Percentiles rank a stretch among this genome's conserved stretches.
phyloP scores from a whole-genome alignment of 2,888 invertebrate genomes.

The Lucinisca nassula region DNA sequence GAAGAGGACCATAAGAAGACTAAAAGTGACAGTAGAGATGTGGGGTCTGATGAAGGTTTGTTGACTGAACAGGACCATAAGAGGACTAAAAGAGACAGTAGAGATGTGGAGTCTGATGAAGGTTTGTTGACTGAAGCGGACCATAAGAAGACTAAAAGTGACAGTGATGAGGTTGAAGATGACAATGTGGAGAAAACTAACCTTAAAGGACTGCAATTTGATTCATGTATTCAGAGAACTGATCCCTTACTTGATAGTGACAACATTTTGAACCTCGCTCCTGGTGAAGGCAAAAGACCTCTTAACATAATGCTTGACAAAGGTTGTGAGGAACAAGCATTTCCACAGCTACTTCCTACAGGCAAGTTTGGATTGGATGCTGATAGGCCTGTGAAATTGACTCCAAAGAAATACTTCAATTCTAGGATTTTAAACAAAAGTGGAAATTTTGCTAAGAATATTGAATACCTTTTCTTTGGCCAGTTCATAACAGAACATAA shows the following conservation, averaged over 20 bases:
- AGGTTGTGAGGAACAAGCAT: slow-evolving; percentile 32
- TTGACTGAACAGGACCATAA: too few species aligned
- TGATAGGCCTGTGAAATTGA: slow-evolving; percentile 30
- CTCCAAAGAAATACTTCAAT: slow-evolving; percentile 58
- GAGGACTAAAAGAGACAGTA: too few species aligned
- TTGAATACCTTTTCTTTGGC: slow-evolving; percentile 57
- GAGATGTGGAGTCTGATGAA: too few species aligned
- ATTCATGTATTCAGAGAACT: slow-evolving; percentile 51
- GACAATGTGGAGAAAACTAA: too few species aligned
- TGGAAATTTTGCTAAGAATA: slow-evolving; percentile 40
- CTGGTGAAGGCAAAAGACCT: slow-evolving; percentile 29
- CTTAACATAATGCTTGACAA: slow-evolving; percentile 22
- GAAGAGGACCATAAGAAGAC: too few species aligned
- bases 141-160: too few species aligned
- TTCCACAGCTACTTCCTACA: slow-evolving; percentile 54
- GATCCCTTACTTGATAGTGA: slow-evolving; percentile 51
- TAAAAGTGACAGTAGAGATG: too few species aligned
- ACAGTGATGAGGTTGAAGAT: too few species aligned
- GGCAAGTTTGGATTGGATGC: slow-evolving; percentile 54
- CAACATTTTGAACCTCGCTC: slow-evolving; percentile 34
- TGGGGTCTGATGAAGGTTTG: too few species aligned
- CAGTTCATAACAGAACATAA: slow-evolving; percentile 58
- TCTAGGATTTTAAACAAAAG: slow-evolving; percentile 10
- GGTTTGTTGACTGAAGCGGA: too few species aligned
- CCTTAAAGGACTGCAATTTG: neutral